Evolutionary conservation across 2,888 invertebrate genomes (phyloP).

Genomic region (Agonum fuliginosum): DNA sequence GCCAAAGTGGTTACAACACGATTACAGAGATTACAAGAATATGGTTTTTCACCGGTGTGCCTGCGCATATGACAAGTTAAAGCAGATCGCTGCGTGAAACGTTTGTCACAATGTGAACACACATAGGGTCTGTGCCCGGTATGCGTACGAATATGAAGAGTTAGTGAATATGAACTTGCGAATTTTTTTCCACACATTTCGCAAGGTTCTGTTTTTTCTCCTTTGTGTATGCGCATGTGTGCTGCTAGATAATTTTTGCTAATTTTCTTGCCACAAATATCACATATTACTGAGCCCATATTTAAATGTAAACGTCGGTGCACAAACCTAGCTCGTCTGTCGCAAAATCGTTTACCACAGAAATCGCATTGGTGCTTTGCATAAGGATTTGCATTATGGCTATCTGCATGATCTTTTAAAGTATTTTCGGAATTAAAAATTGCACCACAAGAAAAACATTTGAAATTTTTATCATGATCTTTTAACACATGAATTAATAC

Average conservation of each 20-base stretch:
- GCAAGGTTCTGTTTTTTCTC: slow-evolving; percentile 70
- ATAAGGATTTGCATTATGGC: background rate
- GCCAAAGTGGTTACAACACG: slow-evolving; percentile 74
- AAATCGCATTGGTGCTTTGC: background rate
- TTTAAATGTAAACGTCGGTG: background rate
- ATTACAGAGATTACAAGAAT: slow-evolving; percentile 75
- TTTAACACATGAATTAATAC: background rate
- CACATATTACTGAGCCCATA: slow-evolving; percentile 64
- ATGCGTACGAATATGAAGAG: slow-evolving; percentile 76
- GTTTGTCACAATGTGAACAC: slow-evolving; percentile 76
- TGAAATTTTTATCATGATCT: background rate
- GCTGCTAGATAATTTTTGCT: slow-evolving; percentile 70
- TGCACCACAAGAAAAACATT: background rate
- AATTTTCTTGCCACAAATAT: slow-evolving; percentile 70
- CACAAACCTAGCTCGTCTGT: background rate
- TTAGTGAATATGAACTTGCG: slow-evolving; percentile 73
- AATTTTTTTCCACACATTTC: slow-evolving; percentile 77
- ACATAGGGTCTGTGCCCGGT: slow-evolving; percentile 69
- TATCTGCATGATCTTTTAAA: slow-evolving; percentile 4
- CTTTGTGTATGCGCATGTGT: slow-evolving; percentile 76
- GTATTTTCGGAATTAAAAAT: background rate
- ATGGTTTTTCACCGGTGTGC: too few relatives aligned
- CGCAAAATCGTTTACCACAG: background rate
- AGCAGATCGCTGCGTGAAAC: slow-evolving; percentile 76
- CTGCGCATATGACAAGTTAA: slow-evolving; percentile 75